Evolutionary conservation across 1,140 invertebrate species (phyloP).

Genomic region (Goniozus legneri): DNA sequence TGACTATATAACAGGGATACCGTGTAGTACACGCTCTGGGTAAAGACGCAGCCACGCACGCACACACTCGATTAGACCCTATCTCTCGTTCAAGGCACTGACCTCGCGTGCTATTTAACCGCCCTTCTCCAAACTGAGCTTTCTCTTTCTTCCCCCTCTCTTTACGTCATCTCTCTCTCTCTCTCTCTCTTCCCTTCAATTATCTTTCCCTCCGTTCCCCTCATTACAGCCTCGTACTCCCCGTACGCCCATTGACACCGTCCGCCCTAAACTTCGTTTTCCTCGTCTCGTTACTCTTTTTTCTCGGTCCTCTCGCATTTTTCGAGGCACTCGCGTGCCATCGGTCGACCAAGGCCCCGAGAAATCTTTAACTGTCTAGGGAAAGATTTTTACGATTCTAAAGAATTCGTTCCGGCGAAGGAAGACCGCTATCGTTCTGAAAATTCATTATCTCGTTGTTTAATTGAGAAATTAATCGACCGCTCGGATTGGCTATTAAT

Average conservation of each 20-base stretch:
- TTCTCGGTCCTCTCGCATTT: background rate
- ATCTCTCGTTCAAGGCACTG: constrained; percentile 50
- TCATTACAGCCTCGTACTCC: constrained; percentile 8
- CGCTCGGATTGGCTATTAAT: too few species aligned
- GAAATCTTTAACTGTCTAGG: too few species aligned
- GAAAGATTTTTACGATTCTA: too few species aligned
- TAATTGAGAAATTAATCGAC: too few species aligned
- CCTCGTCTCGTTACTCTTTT: constrained; percentile 10
- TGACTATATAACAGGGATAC: constrained; percentile 23
- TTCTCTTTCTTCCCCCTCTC: constrained; percentile 8
- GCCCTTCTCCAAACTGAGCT: constrained; percentile 22
- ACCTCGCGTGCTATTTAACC: constrained; percentile 52
- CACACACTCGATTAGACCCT: constrained; percentile 44
- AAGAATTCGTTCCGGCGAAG: too few species aligned
- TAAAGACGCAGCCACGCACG: too few species aligned
- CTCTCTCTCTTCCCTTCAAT: constrained; percentile 5
- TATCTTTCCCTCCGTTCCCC: constrained; percentile 8
- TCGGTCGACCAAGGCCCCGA: too few species aligned
- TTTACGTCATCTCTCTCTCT: background rate
- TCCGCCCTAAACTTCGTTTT: too few species aligned
- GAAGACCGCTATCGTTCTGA: too few species aligned
- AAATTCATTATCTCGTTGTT: too few species aligned
- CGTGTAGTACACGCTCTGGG: too few species aligned
- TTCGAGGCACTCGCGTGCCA: too few species aligned
- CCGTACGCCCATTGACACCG: constrained; percentile 6